These are phyloP conservation scores for Pelochelys cantorii DNA, from an alignment of 2,797 vertebrate species.

Conservation along the genomic window DNA sequence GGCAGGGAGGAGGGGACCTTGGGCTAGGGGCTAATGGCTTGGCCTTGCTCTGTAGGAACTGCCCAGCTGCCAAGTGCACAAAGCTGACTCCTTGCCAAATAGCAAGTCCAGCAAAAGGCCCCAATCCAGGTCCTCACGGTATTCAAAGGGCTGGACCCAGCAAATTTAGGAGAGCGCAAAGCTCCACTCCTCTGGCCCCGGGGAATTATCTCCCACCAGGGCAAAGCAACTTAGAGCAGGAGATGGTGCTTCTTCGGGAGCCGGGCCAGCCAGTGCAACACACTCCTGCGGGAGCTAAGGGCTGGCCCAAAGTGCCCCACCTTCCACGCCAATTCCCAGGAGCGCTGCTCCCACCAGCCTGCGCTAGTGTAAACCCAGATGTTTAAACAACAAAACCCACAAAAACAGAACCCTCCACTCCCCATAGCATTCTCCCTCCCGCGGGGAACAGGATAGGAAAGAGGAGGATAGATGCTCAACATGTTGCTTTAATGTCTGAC, in stretches of 20 bases:
- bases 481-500: not conserved
- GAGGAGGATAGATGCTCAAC: not conserved
- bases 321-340: not conserved
- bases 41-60: not conserved
- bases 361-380: not conserved
- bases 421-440: not conserved
- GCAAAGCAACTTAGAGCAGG: not conserved
- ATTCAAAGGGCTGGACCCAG: not conserved
- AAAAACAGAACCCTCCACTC: not conserved
- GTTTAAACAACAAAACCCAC: not conserved
- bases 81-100: not conserved
- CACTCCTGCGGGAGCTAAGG: not conserved
- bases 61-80: not conserved
- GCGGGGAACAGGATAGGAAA: not conserved
- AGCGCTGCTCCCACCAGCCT: not conserved
- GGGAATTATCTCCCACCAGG: not conserved
- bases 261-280: not conserved
- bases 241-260: not conserved
- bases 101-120: not conserved
- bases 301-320: not conserved
- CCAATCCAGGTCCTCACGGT: not conserved
- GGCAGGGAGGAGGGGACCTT: not conserved
- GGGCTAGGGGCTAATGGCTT: not conserved
- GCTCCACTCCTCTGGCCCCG: not conserved
- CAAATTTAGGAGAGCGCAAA: not conserved